Evolutionary conservation across 2,888 invertebrate species (phyloP).

Genomic region (Tetragonisca angustula): DNA sequence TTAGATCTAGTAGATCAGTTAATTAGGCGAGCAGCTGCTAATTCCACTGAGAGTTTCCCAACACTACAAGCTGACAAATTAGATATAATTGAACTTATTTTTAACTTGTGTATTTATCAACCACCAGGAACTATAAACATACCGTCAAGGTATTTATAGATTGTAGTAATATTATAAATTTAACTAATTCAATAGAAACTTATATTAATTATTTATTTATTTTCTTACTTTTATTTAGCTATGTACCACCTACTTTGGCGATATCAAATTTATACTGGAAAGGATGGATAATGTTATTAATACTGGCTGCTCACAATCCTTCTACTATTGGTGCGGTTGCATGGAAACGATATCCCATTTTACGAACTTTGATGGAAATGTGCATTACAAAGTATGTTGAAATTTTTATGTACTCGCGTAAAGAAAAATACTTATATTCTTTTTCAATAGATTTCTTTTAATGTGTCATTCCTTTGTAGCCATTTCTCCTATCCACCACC

Average conservation of each 20-base stretch:
- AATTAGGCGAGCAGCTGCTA: slow-evolving; percentile 92
- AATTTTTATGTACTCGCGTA: neutral
- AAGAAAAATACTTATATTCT: neutral
- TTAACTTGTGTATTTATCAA: slow-evolving; percentile 95
- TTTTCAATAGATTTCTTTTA: slow-evolving; percentile 6
- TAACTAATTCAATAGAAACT: neutral
- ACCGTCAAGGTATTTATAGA: slow-evolving; percentile 89
- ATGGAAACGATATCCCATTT: slow-evolving; percentile 95
- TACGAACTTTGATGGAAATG: slow-evolving; percentile 97
- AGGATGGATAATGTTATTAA: slow-evolving; percentile 94
- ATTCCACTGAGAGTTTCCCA: slow-evolving; percentile 89
- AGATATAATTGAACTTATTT: slow-evolving; percentile 94
- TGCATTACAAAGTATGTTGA: slow-evolving; percentile 94
- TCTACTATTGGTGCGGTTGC: slow-evolving; percentile 93
- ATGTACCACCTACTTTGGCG: slow-evolving; percentile 94
- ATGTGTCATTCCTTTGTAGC: slow-evolving; percentile 80
- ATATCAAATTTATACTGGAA: slow-evolving; percentile 98
- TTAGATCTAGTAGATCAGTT: slow-evolving; percentile 94
- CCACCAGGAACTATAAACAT: slow-evolving; percentile 96
- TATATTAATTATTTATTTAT: slow-evolving; percentile 5
- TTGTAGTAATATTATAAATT: slow-evolving; percentile 21
- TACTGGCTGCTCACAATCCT: slow-evolving; percentile 97
- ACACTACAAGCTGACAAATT: slow-evolving; percentile 91
- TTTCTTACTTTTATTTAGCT: slow-evolving; percentile 82
- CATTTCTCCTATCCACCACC: slow-evolving; percentile 90